Evolutionary conservation across 1,140 invertebrate species (phyloP).

Genomic region (Trachymyrmex cornetzi): DNA sequence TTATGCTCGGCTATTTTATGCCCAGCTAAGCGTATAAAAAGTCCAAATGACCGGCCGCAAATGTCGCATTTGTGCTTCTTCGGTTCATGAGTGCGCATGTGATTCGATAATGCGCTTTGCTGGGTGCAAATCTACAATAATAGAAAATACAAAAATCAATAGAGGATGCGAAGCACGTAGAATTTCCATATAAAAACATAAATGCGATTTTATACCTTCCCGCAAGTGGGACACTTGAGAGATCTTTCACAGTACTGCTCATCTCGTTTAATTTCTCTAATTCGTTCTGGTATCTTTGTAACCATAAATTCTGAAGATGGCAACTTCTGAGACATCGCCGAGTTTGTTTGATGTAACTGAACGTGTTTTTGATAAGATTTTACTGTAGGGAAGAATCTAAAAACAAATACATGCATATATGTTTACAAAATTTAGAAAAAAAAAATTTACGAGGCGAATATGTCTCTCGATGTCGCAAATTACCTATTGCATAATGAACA

Average conservation of each 20-base stretch:
- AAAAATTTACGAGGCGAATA: background rate
- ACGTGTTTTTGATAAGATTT: conserved; percentile 77
- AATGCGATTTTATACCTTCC: conserved; percentile 74
- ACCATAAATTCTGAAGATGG: conserved; percentile 7
- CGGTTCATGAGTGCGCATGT: conserved; percentile 83
- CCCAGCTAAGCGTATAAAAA: conserved; percentile 79
- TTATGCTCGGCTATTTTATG: conserved; percentile 81
- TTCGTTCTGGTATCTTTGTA: conserved; percentile 45
- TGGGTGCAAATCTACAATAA: conserved; percentile 79
- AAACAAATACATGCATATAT: conserved; percentile 20
- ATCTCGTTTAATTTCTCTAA: conserved; percentile 71
- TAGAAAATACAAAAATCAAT: background rate
- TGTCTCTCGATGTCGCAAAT: background rate
- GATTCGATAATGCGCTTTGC: conserved; percentile 83
- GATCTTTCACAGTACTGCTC: conserved; percentile 74
- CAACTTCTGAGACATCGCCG: conserved; percentile 10
- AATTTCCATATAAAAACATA: background rate
- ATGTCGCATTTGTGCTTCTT: conserved; percentile 82
- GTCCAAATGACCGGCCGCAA: conserved; percentile 81
- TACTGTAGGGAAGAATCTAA: conserved; percentile 79
- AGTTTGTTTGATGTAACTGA: conserved; percentile 75
- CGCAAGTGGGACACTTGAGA: conserved; percentile 81
- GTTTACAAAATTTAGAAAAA: background rate
- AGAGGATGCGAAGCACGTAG: background rate
- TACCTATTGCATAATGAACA: conserved; percentile 81